Evolutionary conservation across 2,113 vertebrate genomes (phyloP), one percentile per base, ranked within the genome.

Genomic region (Petrocephalus microphthalmus): DNA sequence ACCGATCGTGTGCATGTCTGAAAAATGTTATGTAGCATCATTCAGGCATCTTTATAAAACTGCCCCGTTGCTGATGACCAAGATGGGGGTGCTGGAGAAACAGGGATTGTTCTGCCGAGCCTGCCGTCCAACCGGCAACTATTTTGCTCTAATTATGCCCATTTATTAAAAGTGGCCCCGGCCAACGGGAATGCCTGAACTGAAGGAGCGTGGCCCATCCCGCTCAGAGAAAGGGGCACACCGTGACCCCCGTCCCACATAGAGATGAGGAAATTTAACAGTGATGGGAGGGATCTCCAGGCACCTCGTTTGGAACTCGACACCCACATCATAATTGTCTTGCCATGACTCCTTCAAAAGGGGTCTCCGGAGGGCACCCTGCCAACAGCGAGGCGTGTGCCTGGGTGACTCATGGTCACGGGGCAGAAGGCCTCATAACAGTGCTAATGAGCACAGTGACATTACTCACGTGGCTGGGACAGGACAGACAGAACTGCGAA

Each of bases 271-370:
- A 78, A 81, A 88, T 88, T 84, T 78, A 37, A 15, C 81, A 85
- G 88, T 88, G 87, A 90, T 37, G 56, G 29, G 82, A 67, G 54
- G 19, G 54, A 67, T 74, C 54, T 86, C 67, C 6, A 57, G 19
- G 20, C 71, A 52, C n/a, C 29, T 64, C 10, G 33, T 7, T 45
- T 33, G 47, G 86, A 88, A 88, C 60, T 82, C 82, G 33, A 87
- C 89, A 91, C 67, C 19, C 37, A 19, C 20, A 71, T 88, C 47
- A 81, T 90, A 90, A 91, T 90, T 90, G 84, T 81, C 71, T 54
- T 74, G 17, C 4, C 17, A 19, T 20, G 29, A 53, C 57, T 84
- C n/a, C 33, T 1, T 17, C 47, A 3, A 81, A 53, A 13, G 22
- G 10, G 60, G 25, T 10, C 60, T 54, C 60, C 7, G n/a, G 53